phyloP scores from a whole-genome alignment of 2,113 vertebrate genomes.

The Lota lota region DNA sequence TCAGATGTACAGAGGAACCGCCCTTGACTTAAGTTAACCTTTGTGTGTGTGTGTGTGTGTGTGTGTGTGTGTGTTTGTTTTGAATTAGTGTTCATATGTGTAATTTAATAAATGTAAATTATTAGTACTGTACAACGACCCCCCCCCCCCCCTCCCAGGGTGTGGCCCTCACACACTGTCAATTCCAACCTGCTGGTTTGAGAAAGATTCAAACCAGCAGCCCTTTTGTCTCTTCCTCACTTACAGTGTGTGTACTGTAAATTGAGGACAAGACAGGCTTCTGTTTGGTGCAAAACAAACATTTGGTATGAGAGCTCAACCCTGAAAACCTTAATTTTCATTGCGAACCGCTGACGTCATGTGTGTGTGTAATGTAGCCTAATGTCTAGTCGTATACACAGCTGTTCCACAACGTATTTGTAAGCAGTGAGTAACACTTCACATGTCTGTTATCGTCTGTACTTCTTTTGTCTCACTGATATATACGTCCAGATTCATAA shows the following conservation, averaged over 20 bases:
- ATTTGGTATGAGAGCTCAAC: no score
- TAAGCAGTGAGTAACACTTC: background rate
- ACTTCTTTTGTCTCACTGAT: background rate
- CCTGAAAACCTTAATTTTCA: no score
- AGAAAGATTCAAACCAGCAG: background rate
- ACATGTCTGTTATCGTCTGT: background rate
- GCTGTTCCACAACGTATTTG: background rate
- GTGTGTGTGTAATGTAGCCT: no score
- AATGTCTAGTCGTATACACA: background rate
- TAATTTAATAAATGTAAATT: background rate
- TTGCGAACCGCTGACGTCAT: no score
- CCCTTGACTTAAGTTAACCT: background rate
- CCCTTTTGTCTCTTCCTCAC: background rate
- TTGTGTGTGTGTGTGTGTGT: background rate
- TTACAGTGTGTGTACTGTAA: no score
- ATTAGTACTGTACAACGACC: background rate
- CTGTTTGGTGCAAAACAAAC: no score
- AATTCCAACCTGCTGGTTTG: background rate
- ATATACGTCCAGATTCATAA: no score
- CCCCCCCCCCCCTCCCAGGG: background rate
- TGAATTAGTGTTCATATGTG: constrained; percentile 8
- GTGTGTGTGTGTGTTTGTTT: background rate
- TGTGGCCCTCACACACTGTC: constrained; percentile 15
- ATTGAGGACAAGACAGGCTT: no score
- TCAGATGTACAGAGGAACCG: constrained; percentile 52